These are phyloP conservation scores for Setipinna tenuifilis DNA, from an alignment of 2,797 vertebrate genomes.

Conservation along the genomic window DNA sequence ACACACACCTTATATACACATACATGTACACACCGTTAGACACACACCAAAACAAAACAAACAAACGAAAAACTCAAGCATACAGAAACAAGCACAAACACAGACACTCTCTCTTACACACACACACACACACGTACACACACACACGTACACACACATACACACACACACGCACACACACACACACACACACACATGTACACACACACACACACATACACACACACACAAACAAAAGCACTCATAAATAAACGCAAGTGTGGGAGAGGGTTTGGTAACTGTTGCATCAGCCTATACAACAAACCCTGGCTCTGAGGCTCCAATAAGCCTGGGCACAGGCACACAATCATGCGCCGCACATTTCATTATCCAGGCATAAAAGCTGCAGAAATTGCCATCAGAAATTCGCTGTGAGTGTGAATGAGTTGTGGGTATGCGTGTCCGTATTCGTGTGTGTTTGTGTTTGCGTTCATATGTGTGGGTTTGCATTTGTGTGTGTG, in stretches of 20 bases:
- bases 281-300: slow-evolving; percentile 60
- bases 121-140: slow-evolving; percentile 18
- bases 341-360: not conserved
- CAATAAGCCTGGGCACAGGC: slow-evolving; percentile 41
- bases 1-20: too few species aligned
- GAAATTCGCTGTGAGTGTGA: not conserved
- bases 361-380: not conserved
- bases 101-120: not conserved
- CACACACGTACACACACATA: slow-evolving; percentile 22
- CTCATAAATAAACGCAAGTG: slow-evolving; percentile 45
- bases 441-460: not conserved
- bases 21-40: too few species aligned
- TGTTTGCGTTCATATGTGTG: too few species aligned
- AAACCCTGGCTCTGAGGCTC: slow-evolving; percentile 51
- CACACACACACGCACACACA: slow-evolving; percentile 29
- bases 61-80: not conserved
- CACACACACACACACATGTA: slow-evolving; percentile 35
- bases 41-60: too few species aligned
- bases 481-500: too few species aligned
- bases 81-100: not conserved
- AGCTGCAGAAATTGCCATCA: not conserved
- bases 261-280: slow-evolving; percentile 59
- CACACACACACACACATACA: slow-evolving; percentile 1
- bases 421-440: not conserved
- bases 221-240: slow-evolving; percentile 34